Conservation (phyloP, 2,797 vertebrate genomes). For the Malurus leucopterus region DNA sequence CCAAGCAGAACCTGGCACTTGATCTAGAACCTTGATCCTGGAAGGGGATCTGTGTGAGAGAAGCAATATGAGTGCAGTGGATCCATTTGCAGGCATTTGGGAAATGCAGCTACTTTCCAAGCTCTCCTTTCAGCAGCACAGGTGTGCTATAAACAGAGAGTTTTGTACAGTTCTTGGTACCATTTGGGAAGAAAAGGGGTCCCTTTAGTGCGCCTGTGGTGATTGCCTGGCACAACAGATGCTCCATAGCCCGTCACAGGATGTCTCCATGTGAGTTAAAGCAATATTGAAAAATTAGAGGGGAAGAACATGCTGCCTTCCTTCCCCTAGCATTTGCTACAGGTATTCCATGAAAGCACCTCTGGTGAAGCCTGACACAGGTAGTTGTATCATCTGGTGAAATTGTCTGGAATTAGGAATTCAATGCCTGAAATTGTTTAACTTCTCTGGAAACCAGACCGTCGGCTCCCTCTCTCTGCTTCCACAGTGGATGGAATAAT, state of each 20-base stretch:
- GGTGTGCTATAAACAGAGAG: background rate
- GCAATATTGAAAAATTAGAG: background rate
- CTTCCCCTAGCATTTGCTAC: background rate
- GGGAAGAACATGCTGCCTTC: background rate
- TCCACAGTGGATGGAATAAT: slow-evolving; percentile 12
- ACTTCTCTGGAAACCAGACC: background rate
- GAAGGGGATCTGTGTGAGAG: background rate
- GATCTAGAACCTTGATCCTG: background rate
- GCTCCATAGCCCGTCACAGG: accelerated
- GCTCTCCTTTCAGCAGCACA: accelerated
- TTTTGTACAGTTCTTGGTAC: background rate
- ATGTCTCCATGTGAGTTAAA: background rate
- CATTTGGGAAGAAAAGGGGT: background rate
- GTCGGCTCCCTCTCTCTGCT: background rate
- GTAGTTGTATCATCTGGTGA: background rate
- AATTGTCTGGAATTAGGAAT: background rate
- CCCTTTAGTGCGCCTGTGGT: background rate
- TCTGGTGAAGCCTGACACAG: background rate
- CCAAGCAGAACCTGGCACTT: background rate
- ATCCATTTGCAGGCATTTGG: background rate
- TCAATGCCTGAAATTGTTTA: background rate
- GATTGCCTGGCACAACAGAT: accelerated
- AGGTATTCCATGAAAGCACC: background rate
- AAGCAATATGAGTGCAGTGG: background rate
- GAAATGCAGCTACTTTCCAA: accelerated